A percentile compares a stretch with the other conserved stretches of the same genome.
Evolutionary conservation across 2,888 invertebrate genomes (phyloP).

Genomic region (Cantharis flavilabris): DNA sequence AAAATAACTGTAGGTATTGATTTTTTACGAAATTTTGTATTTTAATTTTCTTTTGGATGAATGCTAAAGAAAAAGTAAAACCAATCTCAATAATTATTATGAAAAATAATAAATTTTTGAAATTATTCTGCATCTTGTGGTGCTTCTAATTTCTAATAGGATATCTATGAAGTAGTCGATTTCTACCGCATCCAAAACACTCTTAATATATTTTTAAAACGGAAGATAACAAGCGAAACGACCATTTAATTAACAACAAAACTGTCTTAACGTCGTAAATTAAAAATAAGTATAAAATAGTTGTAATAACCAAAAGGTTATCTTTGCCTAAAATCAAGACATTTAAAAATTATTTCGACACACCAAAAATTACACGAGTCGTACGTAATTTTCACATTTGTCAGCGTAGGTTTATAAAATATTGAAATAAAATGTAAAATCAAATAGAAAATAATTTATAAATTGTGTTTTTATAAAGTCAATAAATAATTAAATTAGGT

Average conservation of each 20-base stretch:
- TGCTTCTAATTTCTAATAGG: too few species aligned
- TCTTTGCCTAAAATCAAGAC: neutral
- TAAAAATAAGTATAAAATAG: neutral
- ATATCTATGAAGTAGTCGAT: too few species aligned
- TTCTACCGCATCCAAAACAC: neutral
- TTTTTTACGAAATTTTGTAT: too few species aligned
- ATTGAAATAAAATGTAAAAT: neutral
- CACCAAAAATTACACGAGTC: neutral
- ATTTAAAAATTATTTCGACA: neutral
- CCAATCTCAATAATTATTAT: too few species aligned
- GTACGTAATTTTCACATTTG: neutral
- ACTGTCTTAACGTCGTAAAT: neutral
- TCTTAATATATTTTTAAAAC: neutral
- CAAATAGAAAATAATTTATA: neutral
- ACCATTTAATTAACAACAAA: neutral
- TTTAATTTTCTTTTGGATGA: too few species aligned
- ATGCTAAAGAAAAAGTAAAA: too few species aligned
- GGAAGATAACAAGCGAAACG: neutral
- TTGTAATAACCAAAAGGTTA: neutral
- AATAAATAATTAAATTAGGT: neutral
- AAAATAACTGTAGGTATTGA: too few species aligned
- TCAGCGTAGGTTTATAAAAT: neutral
- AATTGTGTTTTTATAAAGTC: neutral
- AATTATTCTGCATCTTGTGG: too few species aligned
- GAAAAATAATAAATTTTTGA: too few species aligned